Conservation (phyloP, 1,140 invertebrate genomes). For the Platyscapa corneri region DNA sequence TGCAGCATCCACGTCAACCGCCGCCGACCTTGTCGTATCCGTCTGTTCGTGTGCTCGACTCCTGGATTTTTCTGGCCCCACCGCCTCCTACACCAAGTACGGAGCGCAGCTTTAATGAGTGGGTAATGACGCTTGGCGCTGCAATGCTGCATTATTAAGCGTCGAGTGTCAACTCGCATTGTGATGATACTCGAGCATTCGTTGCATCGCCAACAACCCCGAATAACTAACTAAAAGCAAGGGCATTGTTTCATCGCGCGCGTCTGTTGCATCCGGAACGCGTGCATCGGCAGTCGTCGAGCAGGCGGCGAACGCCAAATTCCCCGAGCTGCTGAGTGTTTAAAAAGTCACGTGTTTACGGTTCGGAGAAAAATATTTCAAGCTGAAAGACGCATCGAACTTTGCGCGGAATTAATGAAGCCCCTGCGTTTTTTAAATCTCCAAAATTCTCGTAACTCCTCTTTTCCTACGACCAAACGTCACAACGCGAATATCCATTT, state of each 20-base stretch:
- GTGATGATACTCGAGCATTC: neutral
- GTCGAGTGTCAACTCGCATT: neutral
- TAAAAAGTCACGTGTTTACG: too few relatives aligned
- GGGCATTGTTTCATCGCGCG: neutral
- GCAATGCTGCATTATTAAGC: conserved; percentile 32
- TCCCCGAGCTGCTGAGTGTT: too few relatives aligned
- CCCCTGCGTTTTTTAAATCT: too few relatives aligned
- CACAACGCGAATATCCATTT: neutral
- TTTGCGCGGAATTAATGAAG: too few relatives aligned
- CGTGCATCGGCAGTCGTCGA: too few relatives aligned
- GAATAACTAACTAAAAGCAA: neutral
- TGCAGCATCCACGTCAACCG: neutral
- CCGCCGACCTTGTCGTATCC: neutral
- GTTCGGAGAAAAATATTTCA: too few relatives aligned
- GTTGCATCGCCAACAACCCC: neutral
- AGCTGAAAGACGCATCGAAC: too few relatives aligned
- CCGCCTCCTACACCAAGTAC: neutral
- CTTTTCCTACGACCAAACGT: neutral
- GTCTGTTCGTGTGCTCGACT: neutral
- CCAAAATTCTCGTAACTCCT: neutral
- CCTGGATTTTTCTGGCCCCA: neutral
- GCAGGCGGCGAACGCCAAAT: too few relatives aligned
- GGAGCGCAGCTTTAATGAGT: neutral
- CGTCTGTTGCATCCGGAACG: neutral
- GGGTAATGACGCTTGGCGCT: conserved; percentile 8